phyloP scores from a whole-genome alignment of 2,888 invertebrate genomes.

The Stratiomys singularior region DNA sequence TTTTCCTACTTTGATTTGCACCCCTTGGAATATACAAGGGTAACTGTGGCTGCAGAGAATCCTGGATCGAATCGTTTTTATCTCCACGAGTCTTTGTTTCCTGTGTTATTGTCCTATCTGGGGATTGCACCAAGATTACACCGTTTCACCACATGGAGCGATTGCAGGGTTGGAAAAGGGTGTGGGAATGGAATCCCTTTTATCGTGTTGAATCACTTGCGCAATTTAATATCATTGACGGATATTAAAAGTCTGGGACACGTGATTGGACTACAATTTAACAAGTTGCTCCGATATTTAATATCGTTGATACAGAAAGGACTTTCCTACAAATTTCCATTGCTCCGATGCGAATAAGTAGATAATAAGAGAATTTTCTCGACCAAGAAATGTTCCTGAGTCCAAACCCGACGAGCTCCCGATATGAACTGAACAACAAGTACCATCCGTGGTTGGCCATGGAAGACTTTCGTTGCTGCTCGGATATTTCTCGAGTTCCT shows the following conservation, averaged over 20 bases:
- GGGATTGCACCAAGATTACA: slow-evolving; percentile 21
- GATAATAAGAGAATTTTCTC: not conserved
- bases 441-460: slow-evolving; percentile 44
- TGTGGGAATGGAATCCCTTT: not conserved
- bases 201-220: not conserved
- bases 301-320: not conserved
- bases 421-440: slow-evolving; percentile 49
- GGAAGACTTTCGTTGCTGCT: slow-evolving; percentile 35
- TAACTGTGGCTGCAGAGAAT: not conserved
- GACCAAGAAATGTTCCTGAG: not conserved
- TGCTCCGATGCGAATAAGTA: not conserved
- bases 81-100: slow-evolving; percentile 14
- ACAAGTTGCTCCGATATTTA: not conserved
- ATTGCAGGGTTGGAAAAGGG: not conserved
- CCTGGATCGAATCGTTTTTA: not conserved
- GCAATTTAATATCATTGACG: slow-evolving; percentile 10
- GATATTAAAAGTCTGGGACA: not conserved
- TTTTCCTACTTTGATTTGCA: not conserved
- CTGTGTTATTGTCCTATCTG: slow-evolving; percentile 14
- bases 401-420: slow-evolving; percentile 49
- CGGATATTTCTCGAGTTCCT: not conserved
- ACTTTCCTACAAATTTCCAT: not conserved
- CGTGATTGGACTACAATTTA: slow-evolving; percentile 21
- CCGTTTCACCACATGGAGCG: slow-evolving; percentile 11
- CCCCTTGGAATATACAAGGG: slow-evolving; percentile 3